These are phyloP conservation scores for Illadopsis cleaveri DNA, from an alignment of 2,113 vertebrate species.

Conservation along the genomic window DNA sequence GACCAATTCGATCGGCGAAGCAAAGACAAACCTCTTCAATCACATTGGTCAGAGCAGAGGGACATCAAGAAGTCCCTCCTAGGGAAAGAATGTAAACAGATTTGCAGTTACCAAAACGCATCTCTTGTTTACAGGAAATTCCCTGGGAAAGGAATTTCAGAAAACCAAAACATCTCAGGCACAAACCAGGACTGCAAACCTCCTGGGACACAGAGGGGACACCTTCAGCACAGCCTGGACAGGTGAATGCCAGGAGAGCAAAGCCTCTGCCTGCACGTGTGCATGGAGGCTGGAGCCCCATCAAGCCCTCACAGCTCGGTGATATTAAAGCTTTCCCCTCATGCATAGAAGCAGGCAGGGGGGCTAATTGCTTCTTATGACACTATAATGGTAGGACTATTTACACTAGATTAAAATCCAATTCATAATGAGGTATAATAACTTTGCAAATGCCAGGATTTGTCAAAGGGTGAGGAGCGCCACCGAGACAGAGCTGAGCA, in stretches of 20 bases:
- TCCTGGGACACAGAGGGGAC: background rate
- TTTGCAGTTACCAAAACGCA: no score
- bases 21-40: no score
- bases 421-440: constrained; percentile 68
- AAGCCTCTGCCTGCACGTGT: background rate
- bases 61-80: no score
- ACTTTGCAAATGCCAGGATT: constrained; percentile 62
- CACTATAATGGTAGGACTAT: constrained; percentile 75
- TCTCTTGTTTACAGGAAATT: no score
- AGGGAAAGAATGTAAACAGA: no score
- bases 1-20: no score
- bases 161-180: no score
- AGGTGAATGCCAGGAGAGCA: background rate
- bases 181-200: no score
- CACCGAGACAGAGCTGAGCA: background rate
- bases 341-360: constrained; percentile 58
- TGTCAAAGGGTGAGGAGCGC: constrained; percentile 21
- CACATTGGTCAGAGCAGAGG: no score
- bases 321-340: constrained; percentile 56
- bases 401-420: constrained; percentile 80
- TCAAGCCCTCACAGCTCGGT: constrained; percentile 36
- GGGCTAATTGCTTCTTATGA: constrained; percentile 76
- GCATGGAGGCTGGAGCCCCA: constrained; percentile 6
- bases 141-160: no score
- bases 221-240: rapidly evolving